Base-by-base conservation (phyloP, 2,113 vertebrate genomes). In the Formicarius rufipectus region DNA sequence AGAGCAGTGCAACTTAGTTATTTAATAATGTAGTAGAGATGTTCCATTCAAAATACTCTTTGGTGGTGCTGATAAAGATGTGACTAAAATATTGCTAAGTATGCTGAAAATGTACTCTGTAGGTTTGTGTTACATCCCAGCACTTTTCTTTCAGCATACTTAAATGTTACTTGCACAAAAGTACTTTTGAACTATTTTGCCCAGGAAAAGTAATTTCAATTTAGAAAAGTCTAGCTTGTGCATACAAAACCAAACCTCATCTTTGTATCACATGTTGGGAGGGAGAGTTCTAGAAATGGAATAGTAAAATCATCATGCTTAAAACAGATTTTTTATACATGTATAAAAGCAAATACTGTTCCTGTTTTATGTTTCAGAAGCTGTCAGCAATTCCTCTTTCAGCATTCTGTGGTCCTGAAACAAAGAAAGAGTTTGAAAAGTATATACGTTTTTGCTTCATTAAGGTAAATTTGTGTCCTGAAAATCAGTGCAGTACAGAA, bases 401-500 rank as follows among this genome's bases (percentile, higher is more conserved):
- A 9, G 98, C 99, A 2, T 99, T 99, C 94, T 99, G 98, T 94
- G 98, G 98, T 58, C 96, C 98, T 6, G 98, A 98, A 28, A 98
- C 98, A 74, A 99, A 97, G 88, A 98, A 93, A 76, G 96, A 98
- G 9, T 99, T 99, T 98, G 99, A 99, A 96, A 99, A 99, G 97
- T 99, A 99, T 42, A 99, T 99, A 80, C 98, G 99, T 8, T 98
- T 99, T 83, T 99, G 99, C 94, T 99, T 99, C 96, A 99, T 99
- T 92, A 99, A 99, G 98, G 99, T 99, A 98, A 98, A 96, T 84
- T 89, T 77, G 9, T 37, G 18, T 74, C 40, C 27, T 72, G 59
- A 72, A 84, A 52, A 76, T 60, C 37, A 85, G 0, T 30, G 22
- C 23, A 50, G 22, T 63, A 55, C 14, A 67, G 66, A 80, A 90